These are phyloP conservation scores for Saguinus imperator DNA, from an alignment of 2,113 vertebrate genomes.

Conservation along the genomic window DNA sequence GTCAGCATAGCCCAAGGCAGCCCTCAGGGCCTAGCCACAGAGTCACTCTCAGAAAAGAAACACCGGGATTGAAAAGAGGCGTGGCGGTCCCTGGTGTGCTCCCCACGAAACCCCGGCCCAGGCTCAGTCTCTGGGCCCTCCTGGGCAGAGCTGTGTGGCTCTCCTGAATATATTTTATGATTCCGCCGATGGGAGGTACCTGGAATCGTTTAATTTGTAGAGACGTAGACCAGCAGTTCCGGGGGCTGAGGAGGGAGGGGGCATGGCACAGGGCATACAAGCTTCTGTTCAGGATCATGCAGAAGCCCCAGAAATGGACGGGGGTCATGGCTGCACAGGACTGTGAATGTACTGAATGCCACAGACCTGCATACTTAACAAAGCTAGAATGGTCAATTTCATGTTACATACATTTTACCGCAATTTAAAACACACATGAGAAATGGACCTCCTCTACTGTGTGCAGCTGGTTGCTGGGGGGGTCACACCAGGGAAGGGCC, in stretches of 20 bases:
- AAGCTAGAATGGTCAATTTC: neutral
- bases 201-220: neutral
- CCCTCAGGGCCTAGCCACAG: neutral
- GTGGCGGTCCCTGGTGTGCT: fast-evolving
- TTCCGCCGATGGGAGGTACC: no score
- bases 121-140: neutral
- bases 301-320: neutral
- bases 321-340: fast-evolving
- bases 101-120: neutral
- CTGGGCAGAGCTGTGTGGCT: neutral
- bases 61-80: neutral
- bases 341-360: neutral
- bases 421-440: neutral
- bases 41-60: neutral
- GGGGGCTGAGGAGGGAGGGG: neutral
- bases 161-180: neutral
- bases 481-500: neutral
- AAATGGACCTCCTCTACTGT: neutral
- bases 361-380: neutral
- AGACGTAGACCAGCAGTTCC: neutral
- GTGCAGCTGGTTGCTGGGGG: neutral
- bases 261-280: no score
- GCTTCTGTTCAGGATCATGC: neutral
- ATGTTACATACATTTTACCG: neutral
- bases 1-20: constrained; percentile 1